Evolutionary conservation across 2,113 vertebrate genomes (phyloP), one percentile per base, ranked within the genome.

Genomic region (Telmatochromis bifrenatus): DNA sequence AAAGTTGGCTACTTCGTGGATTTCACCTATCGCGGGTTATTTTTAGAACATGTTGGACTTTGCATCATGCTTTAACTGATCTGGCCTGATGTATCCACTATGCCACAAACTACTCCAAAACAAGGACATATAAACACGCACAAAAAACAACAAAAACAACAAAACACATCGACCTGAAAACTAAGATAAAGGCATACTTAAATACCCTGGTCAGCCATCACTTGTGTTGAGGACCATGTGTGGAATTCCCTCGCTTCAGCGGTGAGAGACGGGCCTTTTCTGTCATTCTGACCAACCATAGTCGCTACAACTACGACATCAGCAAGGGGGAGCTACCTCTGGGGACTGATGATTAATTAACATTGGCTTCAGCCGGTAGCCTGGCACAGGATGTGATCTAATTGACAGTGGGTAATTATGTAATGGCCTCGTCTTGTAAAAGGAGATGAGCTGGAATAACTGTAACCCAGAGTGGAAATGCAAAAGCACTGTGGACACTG

Each of bases 321-420:
- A 95, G 83, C 54, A 75, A 13, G 15, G 42, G 77, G 83, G 42
- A 89, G 70, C 83, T 47, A 68, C 84, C 88, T 91, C 91, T 83
- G 65, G 92, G 88, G 89, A 91, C 89, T 85, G 33, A 88, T 94
- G 92, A 95, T 95, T 93, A 94, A 95, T 95, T 94, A 91, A 93
- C 92, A 88, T 86, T 87, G 93, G 91, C 93, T 89, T 92, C 60
- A 87, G 90, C 86, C 54, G 54, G 88, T 92, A 91, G 87, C 65
- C 80, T 79, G 79, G 85, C 81, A 89, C 89, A 93, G 93, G 93
- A 95, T 91, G 90, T 93, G 91, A 93, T 94, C 89, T 92, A 94
- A 95, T 94, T 93, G 92, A 91, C 88, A 85, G 82, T 80, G 89
- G 89, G 87, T 94, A 93, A 95, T 95, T 95, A 92, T 92, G 91